Evolutionary conservation across 2,797 vertebrate species (phyloP).

Genomic region (Holocentrus rufus): DNA sequence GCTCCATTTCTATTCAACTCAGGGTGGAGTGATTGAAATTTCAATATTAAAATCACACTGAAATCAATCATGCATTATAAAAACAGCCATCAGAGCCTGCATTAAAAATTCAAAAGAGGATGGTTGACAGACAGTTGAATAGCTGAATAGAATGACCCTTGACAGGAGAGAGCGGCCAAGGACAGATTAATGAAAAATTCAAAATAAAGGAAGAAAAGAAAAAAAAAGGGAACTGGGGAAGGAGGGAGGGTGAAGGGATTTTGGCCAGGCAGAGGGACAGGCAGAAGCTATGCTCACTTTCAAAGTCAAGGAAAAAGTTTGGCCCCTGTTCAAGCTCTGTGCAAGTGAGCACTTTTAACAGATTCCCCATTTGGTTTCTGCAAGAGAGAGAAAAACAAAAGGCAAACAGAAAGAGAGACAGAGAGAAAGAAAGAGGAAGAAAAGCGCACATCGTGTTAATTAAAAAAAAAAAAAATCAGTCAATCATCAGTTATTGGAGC

Average conservation of each 20-base stretch:
- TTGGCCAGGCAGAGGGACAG: constrained; percentile 46
- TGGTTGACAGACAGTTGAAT: constrained; percentile 18
- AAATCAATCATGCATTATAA: constrained; percentile 50
- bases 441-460: constrained; percentile 63
- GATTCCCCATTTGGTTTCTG: constrained; percentile 92
- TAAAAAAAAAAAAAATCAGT: constrained; percentile 29
- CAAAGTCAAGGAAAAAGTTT: constrained; percentile 97
- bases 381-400: constrained; percentile 76
- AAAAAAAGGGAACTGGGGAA: background rate
- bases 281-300: constrained; percentile 89
- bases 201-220: background rate
- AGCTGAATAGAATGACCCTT: constrained; percentile 65
- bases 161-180: constrained; percentile 43
- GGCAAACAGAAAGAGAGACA: constrained; percentile 37
- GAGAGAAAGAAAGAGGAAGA: constrained; percentile 47
- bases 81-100: constrained; percentile 16
- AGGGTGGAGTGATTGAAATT: constrained; percentile 17
- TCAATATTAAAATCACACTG: constrained; percentile 13
- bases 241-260: constrained; percentile 26
- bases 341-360: constrained; percentile 95
- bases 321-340: constrained; percentile 95
- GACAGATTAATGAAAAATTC: constrained; percentile 31
- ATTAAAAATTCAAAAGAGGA: constrained; percentile 36
- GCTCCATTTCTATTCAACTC: constrained; percentile 50
- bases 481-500: constrained; percentile 46